phyloP scores from a whole-genome alignment of 2,797 vertebrate species.

The Hydrolagus colliei region DNA sequence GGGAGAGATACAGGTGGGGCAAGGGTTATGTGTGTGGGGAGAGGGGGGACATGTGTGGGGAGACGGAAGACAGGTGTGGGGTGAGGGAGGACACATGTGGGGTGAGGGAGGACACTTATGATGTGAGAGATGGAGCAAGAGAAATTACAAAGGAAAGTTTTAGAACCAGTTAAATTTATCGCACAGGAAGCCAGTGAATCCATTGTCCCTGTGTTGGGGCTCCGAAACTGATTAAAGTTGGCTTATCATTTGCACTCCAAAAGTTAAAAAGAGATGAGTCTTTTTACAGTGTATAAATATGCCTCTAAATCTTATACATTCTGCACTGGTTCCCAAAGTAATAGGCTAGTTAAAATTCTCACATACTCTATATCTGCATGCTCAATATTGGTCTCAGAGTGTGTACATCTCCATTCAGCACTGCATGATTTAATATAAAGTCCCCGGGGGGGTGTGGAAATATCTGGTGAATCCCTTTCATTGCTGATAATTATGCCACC shows the following conservation, averaged over 20 bases:
- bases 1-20: too few species aligned
- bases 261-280: neutral
- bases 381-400: slow-evolving; percentile 26
- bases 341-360: slow-evolving; percentile 18
- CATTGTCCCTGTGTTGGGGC: neutral
- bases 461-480: slow-evolving; percentile 46
- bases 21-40: too few species aligned
- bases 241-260: neutral
- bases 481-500: slow-evolving; percentile 50
- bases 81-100: too few species aligned
- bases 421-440: slow-evolving; percentile 44
- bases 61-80: too few species aligned
- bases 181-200: too few species aligned
- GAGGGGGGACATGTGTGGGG: too few species aligned
- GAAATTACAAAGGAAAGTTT: too few species aligned
- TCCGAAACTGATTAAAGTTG: neutral
- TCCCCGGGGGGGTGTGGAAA: slow-evolving; percentile 45
- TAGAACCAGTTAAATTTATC: too few species aligned
- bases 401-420: slow-evolving; percentile 37
- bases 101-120: too few species aligned
- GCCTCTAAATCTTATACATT: slow-evolving; percentile 22
- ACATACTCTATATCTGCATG: slow-evolving; percentile 23
- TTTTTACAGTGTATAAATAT: neutral
- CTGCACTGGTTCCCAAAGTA: slow-evolving; percentile 6
- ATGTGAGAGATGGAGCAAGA: too few species aligned